Base-by-base conservation (phyloP, 2,888 invertebrate species). In the Drosophila paramelanica region DNA sequence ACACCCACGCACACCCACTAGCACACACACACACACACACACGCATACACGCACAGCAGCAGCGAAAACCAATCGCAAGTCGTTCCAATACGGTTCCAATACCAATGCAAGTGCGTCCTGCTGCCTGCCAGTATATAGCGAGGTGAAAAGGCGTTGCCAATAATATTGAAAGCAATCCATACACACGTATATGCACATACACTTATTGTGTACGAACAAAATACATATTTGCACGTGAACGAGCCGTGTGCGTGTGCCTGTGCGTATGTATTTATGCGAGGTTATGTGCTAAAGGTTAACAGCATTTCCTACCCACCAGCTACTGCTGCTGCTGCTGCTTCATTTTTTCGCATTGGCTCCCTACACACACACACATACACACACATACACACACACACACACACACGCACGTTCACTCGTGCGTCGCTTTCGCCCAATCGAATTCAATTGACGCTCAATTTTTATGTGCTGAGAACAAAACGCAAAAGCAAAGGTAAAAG, bases 381-480 rank as follows among this genome's bases (percentile, higher is more conserved):
- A 55, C 41, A n/a, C 7, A 14, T 14, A 23, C 49, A 43, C 39
- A 3, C 10, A 33, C 33, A 27, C 14, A 17, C 27, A 1, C 25
- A 17, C 38, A 50, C 25, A 36, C 43, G 25, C 31, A 33, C 73
- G 57, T 58, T 70, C 70, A 57, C 58, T 78, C 81, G 78, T 80
- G 87, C 84, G 77, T 72, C 55, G 71, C 73, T 70, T 73, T 88
- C 88, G 90, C 79, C 91, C 91, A 91, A 91, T 91, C 91, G 91
- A 91, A 91, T 91, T 89, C 91, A 91, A 91, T 91, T 91, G 91
- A 90, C 90, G 89, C 91, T 87, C 91, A 88, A 90, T 90, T 90
- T 90, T 83, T 89, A 87, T 83, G 84, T 83, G 75, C 69, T 43
- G 50, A 61, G 50, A 65, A 52, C 49, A 6, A 27, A 27, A 27